A percentile compares a stretch with the other conserved stretches of the same genome.
Conservation (phyloP, 2,888 invertebrate genomes). For the Tanypteryx hageni region DNA sequence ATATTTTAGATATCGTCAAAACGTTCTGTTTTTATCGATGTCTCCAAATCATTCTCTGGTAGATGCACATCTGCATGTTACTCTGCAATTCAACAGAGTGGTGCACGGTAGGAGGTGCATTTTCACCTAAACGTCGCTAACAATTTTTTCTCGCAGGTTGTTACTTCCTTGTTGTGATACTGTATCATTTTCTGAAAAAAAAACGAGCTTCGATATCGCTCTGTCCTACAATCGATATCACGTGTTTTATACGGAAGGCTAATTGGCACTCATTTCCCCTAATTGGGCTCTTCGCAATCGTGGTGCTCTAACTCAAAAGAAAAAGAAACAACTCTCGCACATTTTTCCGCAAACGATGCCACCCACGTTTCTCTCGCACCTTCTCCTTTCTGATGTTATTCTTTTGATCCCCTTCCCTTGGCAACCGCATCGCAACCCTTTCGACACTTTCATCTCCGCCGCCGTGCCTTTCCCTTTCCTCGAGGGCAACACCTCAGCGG, state of each 20-base stretch:
- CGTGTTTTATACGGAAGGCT: not conserved
- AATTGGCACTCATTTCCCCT: slow-evolving; percentile 26
- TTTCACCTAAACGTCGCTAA: too few species aligned
- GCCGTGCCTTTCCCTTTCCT: not conserved
- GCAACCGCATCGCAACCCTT: slow-evolving; percentile 19
- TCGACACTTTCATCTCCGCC: slow-evolving; percentile 10
- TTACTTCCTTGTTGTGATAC: too few species aligned
- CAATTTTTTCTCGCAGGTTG: too few species aligned
- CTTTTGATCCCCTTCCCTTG: slow-evolving; percentile 23
- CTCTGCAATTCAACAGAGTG: too few species aligned
- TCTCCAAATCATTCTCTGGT: too few species aligned
- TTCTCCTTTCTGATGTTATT: not conserved
- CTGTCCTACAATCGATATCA: not conserved
- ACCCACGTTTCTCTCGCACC: not conserved
- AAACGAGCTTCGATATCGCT: not conserved
- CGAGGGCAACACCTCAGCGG: not conserved
- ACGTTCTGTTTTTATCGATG: too few species aligned
- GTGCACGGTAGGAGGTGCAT: too few species aligned
- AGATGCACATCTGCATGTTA: too few species aligned
- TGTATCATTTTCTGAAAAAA: too few species aligned
- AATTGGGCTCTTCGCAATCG: not conserved
- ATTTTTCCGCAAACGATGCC: not conserved
- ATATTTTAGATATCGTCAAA: too few species aligned
- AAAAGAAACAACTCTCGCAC: not conserved
- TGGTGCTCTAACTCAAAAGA: not conserved